Conservation (phyloP, 2,888 invertebrate genomes). For the Agrenia bidenticulata region DNA sequence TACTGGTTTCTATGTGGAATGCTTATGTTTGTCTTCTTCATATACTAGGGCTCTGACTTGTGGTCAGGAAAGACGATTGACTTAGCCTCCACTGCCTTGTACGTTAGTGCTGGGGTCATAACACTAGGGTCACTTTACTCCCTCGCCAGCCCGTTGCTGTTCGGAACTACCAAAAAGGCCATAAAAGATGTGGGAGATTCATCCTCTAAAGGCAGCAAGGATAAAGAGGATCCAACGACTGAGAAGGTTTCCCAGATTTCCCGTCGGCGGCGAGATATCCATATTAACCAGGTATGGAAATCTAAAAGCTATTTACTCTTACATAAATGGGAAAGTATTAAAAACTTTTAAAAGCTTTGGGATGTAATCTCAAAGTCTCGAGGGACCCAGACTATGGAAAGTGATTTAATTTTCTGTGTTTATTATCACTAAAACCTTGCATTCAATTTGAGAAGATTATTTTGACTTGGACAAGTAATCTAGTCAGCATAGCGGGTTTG, state of each 20-base stretch:
- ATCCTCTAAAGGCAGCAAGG: background rate
- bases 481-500: no score
- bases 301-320: no score
- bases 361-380: no score
- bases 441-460: no score
- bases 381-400: no score
- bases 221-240: background rate
- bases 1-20: no score
- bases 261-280: background rate
- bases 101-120: background rate
- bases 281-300: no score
- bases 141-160: background rate
- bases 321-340: background rate
- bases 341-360: background rate
- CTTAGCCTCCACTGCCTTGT: background rate
- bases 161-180: background rate
- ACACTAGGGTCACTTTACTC: constrained; percentile 3
- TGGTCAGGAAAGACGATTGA: constrained; percentile 11
- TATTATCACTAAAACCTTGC: no score
- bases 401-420: no score
- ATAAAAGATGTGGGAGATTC: background rate
- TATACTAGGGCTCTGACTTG: background rate
- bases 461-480: no score
- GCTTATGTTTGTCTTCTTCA: no score
- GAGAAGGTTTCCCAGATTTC: background rate